A percentile compares a stretch with the other conserved stretches of the same genome.
Conservation (phyloP, 2,113 vertebrate genomes). For the Piaya cayana region DNA sequence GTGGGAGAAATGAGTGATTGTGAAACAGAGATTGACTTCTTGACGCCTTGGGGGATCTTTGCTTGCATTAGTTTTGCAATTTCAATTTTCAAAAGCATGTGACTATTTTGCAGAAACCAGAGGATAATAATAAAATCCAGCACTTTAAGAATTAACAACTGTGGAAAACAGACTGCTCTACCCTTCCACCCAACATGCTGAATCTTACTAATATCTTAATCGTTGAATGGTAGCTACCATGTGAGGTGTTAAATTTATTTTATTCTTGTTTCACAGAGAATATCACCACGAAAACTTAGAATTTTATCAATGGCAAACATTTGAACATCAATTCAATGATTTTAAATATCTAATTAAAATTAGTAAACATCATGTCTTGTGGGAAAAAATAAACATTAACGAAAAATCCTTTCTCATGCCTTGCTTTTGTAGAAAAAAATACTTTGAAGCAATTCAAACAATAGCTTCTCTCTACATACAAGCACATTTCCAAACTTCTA, state of each 20-base stretch:
- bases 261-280: not conserved
- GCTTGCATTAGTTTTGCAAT: not conserved
- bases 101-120: not conserved
- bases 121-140: not conserved
- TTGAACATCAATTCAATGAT: rapidly evolving
- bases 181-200: not conserved
- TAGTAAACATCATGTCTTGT: not conserved
- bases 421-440: not conserved
- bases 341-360: not conserved
- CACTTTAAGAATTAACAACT: not conserved
- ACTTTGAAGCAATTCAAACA: not conserved
- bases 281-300: not conserved
- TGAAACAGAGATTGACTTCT: not conserved
- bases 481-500: not conserved
- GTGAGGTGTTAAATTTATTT: not conserved
- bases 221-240: not conserved
- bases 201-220: not conserved
- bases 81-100: not conserved
- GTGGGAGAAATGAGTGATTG: not conserved
- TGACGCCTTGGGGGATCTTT: not conserved
- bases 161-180: not conserved
- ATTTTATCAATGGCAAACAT: not conserved
- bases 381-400: not conserved
- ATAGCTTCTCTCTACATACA: not conserved
- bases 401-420: not conserved